A percentile compares a stretch with the other conserved stretches of the same genome.
phyloP scores from a whole-genome alignment of 2,797 vertebrate species.

The Manis crassicaudata region DNA sequence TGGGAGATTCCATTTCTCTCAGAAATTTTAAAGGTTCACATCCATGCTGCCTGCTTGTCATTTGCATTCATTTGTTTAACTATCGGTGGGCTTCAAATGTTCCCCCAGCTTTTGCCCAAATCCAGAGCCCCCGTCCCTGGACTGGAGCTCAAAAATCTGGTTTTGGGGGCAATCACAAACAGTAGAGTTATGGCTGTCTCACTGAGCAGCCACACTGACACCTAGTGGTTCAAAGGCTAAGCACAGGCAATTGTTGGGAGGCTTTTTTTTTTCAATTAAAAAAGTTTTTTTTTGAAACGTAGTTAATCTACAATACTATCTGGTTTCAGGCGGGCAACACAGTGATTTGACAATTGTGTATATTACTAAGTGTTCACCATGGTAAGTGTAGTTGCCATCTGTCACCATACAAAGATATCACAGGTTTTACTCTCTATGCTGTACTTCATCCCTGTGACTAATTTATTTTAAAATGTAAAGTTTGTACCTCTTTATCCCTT shows the following conservation, averaged over 20 bases:
- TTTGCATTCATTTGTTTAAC: not conserved
- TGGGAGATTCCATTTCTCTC: not conserved
- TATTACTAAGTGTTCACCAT: too few relatives aligned
- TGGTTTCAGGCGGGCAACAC: too few relatives aligned
- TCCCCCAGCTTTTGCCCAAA: not conserved
- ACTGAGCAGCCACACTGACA: conserved; percentile 55
- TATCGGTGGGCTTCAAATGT: not conserved
- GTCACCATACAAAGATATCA: too few relatives aligned
- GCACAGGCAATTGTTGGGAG: not conserved
- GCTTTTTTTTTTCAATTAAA: not conserved
- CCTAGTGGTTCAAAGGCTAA: conserved; percentile 51
- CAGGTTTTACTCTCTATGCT: too few relatives aligned
- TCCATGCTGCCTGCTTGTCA: not conserved
- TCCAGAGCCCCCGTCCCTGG: not conserved
- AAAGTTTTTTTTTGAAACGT: too few relatives aligned
- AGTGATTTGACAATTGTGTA: too few relatives aligned
- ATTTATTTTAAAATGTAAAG: too few relatives aligned
- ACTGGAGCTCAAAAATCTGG: rapidly evolving
- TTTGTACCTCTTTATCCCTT: too few relatives aligned
- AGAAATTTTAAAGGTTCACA: not conserved
- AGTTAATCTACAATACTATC: too few relatives aligned
- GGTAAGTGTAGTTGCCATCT: too few relatives aligned
- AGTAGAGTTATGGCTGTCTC: rapidly evolving
- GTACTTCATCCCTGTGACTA: too few relatives aligned
- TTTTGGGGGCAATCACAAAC: not conserved